A percentile compares a stretch with the other conserved stretches of the same genome.
phyloP scores from a whole-genome alignment of 1,140 invertebrate genomes.

The Heliconius himera region DNA sequence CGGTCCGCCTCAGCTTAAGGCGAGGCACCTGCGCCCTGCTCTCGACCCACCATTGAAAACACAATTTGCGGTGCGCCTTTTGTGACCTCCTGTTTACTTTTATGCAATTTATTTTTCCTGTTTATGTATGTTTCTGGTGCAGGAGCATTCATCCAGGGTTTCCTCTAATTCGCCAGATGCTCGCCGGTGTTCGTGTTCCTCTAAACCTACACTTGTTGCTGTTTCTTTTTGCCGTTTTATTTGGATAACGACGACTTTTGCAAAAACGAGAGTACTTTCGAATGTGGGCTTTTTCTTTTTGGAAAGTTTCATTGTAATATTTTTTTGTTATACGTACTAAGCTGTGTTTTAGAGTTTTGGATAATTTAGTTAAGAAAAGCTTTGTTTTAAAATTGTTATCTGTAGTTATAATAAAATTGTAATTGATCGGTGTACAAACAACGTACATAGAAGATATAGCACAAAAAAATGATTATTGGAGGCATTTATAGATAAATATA shows the following conservation, averaged over 20 bases:
- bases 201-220: conserved; percentile 15
- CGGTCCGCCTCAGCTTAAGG: conserved; percentile 63
- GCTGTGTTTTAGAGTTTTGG: background rate
- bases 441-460: too few relatives aligned
- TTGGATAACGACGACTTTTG: conserved; percentile 4
- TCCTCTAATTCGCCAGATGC: conserved; percentile 52
- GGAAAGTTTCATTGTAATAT: conserved; percentile 4
- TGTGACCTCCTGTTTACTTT: conserved; percentile 69
- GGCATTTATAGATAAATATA: too few relatives aligned
- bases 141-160: conserved; percentile 47
- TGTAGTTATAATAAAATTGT: too few relatives aligned
- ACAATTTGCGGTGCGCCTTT: conserved; percentile 69
- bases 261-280: background rate
- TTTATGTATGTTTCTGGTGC: conserved; percentile 42
- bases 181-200: conserved; percentile 22
- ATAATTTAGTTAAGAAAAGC: background rate
- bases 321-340: background rate
- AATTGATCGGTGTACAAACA: too few relatives aligned
- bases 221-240: conserved; percentile 9
- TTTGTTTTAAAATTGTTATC: background rate
- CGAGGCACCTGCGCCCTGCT: conserved; percentile 66
- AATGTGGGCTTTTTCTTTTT: background rate
- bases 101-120: conserved; percentile 67
- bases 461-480: too few relatives aligned
- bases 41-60: conserved; percentile 62